phyloP scores from a whole-genome alignment of 2,888 invertebrate genomes.

The Leptinotarsa juncta region DNA sequence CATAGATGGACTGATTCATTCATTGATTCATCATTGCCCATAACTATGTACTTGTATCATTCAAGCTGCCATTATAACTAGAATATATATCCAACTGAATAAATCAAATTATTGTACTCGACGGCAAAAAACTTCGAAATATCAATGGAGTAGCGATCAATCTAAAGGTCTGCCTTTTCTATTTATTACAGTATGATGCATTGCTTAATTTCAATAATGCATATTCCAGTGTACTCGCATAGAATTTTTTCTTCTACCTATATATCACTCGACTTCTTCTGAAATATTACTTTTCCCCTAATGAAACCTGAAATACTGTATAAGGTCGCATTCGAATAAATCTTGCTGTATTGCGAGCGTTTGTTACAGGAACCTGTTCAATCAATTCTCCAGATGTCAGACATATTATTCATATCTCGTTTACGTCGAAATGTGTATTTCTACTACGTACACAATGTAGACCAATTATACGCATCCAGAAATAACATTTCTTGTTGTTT shows the following conservation, averaged over 20 bases:
- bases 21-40: too few species aligned
- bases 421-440: conserved; percentile 1
- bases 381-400: conserved; percentile 16
- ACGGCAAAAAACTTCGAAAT: not conserved
- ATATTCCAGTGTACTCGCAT: conserved; percentile 17
- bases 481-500: not conserved
- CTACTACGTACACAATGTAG: not conserved
- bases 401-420: not conserved
- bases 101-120: too few species aligned
- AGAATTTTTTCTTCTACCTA: conserved; percentile 8
- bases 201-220: conserved; percentile 16
- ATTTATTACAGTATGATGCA: conserved; percentile 13
- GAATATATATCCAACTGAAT: too few species aligned
- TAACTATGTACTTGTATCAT: too few species aligned
- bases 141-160: not conserved
- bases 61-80: too few species aligned
- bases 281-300: conserved; percentile 13
- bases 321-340: conserved; percentile 14
- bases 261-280: conserved; percentile 17
- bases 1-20: too few species aligned
- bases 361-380: conserved; percentile 5
- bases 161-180: not conserved
- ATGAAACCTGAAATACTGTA: conserved; percentile 19
- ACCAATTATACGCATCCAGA: not conserved
- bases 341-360: conserved; percentile 6